Base-by-base conservation (phyloP, 2,113 vertebrate genomes). In the Arizona elegans region DNA sequence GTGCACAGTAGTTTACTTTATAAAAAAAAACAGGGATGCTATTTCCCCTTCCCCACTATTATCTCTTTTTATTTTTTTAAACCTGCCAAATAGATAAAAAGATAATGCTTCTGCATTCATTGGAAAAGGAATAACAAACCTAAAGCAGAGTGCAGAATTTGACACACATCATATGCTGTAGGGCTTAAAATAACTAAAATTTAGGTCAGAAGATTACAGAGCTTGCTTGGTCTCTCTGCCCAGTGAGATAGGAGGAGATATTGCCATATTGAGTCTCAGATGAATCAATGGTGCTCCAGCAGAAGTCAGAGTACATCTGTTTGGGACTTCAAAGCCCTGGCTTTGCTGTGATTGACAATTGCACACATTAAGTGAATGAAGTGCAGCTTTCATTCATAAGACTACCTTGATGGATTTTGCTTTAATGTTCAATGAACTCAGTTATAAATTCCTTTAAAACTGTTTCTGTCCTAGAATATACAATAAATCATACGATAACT, bases 281-380 rank as follows among this genome's bases (percentile, higher is more conserved):
- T 29, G 92, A 52, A 86, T 33, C 70, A 75, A 13, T 29, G 59
- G 91, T 59, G 86, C 92, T 94, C 93, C 89, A 90, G 38, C 85
- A 95, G 65, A 91, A 89, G 86, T 85, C 90, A 95, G 95, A 95
- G 59, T 70, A 55, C 93, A 93, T 95, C 95, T 96, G 95, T 95
- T 94, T 26, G 86, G 65, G 62, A 95, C 93, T 87, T 89, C 53
- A 96, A 95, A 93, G 87, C 92, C 91, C 91, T 92, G 94, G 94
- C 91, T 96, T 91, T 94, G 92, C 94, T 0, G 0, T 94, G 95
- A 94, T 94, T 91, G 0, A 1, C 90, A 43, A 75, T 93, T 92
- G 86, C 23, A 87, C 52, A 91, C 29, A 50, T 90, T 47, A 88
- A 95, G 91, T 96, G 90, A 94, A 88, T 47, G 90, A 90, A 91